Evolutionary conservation across 2,888 invertebrate genomes (phyloP), one percentile per base, ranked within the genome.

Genomic region (Stenchaetothrips biformis): DNA sequence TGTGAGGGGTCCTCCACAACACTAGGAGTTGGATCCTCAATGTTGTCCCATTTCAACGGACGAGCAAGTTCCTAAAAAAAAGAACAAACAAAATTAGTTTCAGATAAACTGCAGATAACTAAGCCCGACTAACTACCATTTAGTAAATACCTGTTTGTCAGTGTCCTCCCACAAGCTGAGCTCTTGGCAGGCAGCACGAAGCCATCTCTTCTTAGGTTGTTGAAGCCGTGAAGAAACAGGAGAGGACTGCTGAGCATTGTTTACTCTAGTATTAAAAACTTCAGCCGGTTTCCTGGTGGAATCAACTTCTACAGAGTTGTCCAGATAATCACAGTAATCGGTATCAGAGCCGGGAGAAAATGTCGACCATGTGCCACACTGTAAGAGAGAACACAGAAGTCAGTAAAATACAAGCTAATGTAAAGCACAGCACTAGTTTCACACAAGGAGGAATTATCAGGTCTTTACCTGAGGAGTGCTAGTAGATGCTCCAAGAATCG

Each of bases 181-280:
- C 81, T 89, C 88, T 62, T 88, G 84, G 78, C 87, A 87, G 4
- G 90, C 90, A 85, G 90, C 90, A 2, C 90, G 86, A 18, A 91
- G 84, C 91, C 91, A 91, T 37, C 90, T 87, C 84, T 91, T 91
- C 84, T 91, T 91, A 25, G 91, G 91, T 83, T 48, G 49, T 37
- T 79, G 47, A 4, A 79, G 49, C 11, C 27, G 79, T 48, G 49
- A 79, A 27, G 27, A 59, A 25, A 79, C 49, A 16, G 27, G 49
- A 27, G 27, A 79, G 49, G 59, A 79, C 59, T 59, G 53, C 49
- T 27, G 59, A 13, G 49, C 37, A 37, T 79, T 79, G 7, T 49
- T 79, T 53, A 80, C 47, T 79, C 78, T 81, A 48, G 53, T 78
- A 11, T 80, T 81, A 77, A 48, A 79, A 13, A 62, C 80, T 78